These are phyloP conservation scores for Microctonus hyperodae DNA, from an alignment of 2,888 invertebrate species.

Conservation along the genomic window DNA sequence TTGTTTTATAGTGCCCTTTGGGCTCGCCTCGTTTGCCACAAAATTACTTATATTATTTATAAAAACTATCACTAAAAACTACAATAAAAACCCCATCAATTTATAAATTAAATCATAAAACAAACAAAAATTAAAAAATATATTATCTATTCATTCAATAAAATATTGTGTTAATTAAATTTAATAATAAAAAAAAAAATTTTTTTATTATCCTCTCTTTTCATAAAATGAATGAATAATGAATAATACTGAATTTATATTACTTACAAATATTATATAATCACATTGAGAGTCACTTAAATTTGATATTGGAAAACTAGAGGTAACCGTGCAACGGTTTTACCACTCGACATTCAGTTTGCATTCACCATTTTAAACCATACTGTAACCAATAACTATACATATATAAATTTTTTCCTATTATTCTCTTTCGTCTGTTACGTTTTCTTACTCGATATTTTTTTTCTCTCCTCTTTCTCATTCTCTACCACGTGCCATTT, in stretches of 20 bases:
- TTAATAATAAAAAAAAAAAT: too few species aligned
- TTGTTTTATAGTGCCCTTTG: constrained; percentile 8
- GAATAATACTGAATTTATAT: too few species aligned
- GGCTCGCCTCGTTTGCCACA: not conserved
- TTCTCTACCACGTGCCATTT: constrained; percentile 35
- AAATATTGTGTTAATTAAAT: too few species aligned
- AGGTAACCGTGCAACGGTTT: constrained; percentile 18
- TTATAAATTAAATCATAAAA: not conserved
- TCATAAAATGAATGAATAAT: not conserved
- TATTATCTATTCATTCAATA: too few species aligned
- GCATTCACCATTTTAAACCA: constrained; percentile 17
- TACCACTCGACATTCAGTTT: constrained; percentile 18
- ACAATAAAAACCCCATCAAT: not conserved
- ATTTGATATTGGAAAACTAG: constrained; percentile 5
- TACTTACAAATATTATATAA: not conserved
- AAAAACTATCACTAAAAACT: not conserved
- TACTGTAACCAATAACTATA: not conserved
- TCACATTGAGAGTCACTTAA: constrained; percentile 3
- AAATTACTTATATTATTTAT: not conserved
- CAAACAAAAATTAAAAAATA: not conserved
- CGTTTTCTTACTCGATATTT: constrained; percentile 23
- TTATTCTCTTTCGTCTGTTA: constrained; percentile 25
- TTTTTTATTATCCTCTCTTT: not conserved
- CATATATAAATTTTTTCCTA: constrained; percentile 8
- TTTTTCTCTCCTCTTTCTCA: constrained; percentile 34